These are phyloP conservation scores for Caenorhabditis panamensis DNA, from an alignment of 2,888 invertebrate genomes.

Conservation along the genomic window DNA sequence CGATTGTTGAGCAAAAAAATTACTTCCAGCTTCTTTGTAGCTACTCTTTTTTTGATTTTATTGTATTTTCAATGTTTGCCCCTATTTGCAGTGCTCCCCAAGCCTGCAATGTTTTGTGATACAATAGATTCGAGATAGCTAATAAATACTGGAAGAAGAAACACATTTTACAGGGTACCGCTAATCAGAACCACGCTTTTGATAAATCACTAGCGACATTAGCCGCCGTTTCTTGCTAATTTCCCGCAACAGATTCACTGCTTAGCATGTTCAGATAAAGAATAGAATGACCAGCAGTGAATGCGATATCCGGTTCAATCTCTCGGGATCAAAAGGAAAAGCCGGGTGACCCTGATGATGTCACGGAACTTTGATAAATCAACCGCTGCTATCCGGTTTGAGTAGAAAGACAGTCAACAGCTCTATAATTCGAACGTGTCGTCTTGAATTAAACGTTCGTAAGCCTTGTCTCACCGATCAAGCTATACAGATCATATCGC, in stretches of 20 bases:
- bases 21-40: too few relatives aligned
- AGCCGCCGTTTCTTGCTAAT: background rate
- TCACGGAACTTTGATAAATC: conserved; percentile 44
- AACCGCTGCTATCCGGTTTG: background rate
- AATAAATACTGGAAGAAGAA: too few relatives aligned
- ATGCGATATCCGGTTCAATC: conserved; percentile 30
- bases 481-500: conserved; percentile 20
- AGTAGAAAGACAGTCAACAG: background rate
- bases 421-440: conserved; percentile 21
- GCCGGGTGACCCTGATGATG: conserved; percentile 47
- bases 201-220: background rate
- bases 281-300: background rate
- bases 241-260: background rate
- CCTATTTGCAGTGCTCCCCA: too few relatives aligned
- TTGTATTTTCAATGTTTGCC: too few relatives aligned
- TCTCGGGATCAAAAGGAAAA: conserved; percentile 26
- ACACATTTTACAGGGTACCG: too few relatives aligned
- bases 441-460: conserved; percentile 34
- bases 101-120: too few relatives aligned
- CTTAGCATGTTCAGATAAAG: background rate
- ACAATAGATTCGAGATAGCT: too few relatives aligned
- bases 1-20: too few relatives aligned
- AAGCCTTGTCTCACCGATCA: conserved; percentile 2
- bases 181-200: too few relatives aligned
- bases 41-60: too few relatives aligned